Evolutionary conservation across 2,113 vertebrate genomes (phyloP).

Genomic region (Stomatorhinus ivindoensis): DNA sequence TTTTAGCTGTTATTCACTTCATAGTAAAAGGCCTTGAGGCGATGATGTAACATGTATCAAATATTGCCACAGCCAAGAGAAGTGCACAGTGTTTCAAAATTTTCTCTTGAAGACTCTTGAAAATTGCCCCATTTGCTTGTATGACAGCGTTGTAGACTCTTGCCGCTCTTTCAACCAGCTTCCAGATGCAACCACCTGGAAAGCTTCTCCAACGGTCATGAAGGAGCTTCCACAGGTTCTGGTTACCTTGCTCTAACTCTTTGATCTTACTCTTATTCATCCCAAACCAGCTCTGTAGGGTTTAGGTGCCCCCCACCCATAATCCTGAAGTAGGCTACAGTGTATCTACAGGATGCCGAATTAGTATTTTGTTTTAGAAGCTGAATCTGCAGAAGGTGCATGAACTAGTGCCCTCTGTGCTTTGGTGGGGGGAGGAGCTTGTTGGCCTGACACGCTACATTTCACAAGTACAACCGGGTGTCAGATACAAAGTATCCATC

Average conservation of each 20-base stretch:
- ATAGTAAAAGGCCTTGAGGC: background rate
- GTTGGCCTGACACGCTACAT: background rate
- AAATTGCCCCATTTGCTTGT: background rate
- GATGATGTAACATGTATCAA: background rate
- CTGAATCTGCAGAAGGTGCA: conserved; percentile 2
- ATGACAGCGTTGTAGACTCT: background rate
- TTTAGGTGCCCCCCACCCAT: background rate
- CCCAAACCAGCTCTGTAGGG: background rate
- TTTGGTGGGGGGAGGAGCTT: background rate
- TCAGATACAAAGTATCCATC: background rate
- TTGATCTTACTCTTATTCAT: background rate
- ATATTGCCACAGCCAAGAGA: background rate
- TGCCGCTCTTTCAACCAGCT: background rate
- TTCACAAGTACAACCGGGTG: background rate
- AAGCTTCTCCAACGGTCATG: background rate
- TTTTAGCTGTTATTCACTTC: background rate
- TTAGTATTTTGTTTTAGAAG: background rate
- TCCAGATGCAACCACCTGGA: background rate
- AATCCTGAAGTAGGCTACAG: background rate
- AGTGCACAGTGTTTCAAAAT: background rate
- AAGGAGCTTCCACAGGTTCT: background rate
- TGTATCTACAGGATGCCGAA: background rate
- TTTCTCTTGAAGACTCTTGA: background rate
- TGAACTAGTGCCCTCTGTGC: background rate
- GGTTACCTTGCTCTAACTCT: background rate